phyloP scores from a whole-genome alignment of 1,140 invertebrate genomes.

The Papilio machaon region DNA sequence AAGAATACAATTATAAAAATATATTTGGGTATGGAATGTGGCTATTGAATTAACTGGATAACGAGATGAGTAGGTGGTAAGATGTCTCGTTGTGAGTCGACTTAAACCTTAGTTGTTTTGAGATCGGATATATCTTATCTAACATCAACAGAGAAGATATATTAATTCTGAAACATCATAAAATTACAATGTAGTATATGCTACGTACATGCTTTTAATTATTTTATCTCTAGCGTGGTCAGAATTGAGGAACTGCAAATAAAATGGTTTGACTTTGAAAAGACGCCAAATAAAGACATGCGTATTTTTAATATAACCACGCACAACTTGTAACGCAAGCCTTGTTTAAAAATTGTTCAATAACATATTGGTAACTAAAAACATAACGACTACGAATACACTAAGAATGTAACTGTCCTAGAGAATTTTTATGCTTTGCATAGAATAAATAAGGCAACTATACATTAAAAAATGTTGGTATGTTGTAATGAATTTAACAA shows the following conservation, averaged over 20 bases:
- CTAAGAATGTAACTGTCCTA: conserved; percentile 11
- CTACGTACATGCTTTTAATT: background rate
- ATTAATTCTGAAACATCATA: background rate
- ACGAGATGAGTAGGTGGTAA: too few species aligned
- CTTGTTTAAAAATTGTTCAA: background rate
- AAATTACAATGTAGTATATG: background rate
- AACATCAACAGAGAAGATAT: too few species aligned
- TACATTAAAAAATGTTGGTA: conserved; percentile 5
- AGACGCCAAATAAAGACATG: background rate
- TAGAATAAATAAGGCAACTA: background rate
- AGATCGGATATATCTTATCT: too few species aligned
- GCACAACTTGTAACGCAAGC: background rate
- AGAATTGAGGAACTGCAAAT: background rate
- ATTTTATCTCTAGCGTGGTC: too few species aligned
- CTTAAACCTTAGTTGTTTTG: too few species aligned
- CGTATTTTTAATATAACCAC: background rate
- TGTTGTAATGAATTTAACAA: conserved; percentile 25
- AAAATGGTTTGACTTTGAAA: background rate
- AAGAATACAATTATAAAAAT: too few species aligned
- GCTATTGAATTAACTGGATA: too few species aligned
- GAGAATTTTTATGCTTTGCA: background rate
- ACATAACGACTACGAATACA: conserved; percentile 4
- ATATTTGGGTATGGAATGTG: too few species aligned
- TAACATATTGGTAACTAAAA: background rate
- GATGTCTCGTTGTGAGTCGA: too few species aligned